Conservation (phyloP, 2,113 vertebrate species). For the Tiliqua scincoides region DNA sequence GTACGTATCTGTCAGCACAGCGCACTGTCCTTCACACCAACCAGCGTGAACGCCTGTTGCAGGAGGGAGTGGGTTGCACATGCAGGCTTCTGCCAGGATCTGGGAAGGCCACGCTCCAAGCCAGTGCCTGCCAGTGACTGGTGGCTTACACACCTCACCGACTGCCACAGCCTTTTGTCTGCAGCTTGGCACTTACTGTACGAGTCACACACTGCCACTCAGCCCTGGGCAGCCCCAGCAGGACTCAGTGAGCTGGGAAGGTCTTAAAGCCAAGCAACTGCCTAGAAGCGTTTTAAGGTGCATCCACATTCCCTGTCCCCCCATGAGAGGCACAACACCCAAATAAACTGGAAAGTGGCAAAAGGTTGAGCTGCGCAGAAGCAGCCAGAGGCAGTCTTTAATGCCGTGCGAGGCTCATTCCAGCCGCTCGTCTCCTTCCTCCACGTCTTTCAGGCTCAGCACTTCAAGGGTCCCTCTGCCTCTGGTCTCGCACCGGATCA, state of each 20-base stretch:
- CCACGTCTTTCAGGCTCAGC: constrained; percentile 93
- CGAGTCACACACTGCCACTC: not conserved
- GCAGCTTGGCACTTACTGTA: not conserved
- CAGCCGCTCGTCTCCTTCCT: constrained; percentile 95
- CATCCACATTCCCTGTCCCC: constrained; percentile 15
- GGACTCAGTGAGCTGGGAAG: not conserved
- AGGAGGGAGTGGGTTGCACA: no score
- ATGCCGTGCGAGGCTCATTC: constrained; percentile 68
- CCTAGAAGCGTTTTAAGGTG: not conserved
- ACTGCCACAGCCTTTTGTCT: no score
- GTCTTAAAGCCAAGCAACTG: not conserved
- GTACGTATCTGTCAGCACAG: no score
- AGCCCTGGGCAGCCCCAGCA: not conserved
- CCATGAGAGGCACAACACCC: constrained; percentile 36
- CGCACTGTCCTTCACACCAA: no score
- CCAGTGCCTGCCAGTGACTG: no score
- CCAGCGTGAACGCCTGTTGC: no score
- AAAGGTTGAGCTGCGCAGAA: constrained; percentile 20
- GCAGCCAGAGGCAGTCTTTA: not conserved
- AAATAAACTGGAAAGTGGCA: constrained; percentile 19
- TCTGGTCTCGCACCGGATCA: constrained; percentile 93
- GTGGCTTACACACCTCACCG: not conserved
- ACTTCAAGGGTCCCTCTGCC: constrained; percentile 92
- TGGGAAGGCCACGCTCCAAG: no score
- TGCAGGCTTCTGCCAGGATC: no score